Evolutionary conservation across 2,113 vertebrate genomes (phyloP), one percentile per base, ranked within the genome.

Genomic region (Sinocyclocheilus anophthalmus): DNA sequence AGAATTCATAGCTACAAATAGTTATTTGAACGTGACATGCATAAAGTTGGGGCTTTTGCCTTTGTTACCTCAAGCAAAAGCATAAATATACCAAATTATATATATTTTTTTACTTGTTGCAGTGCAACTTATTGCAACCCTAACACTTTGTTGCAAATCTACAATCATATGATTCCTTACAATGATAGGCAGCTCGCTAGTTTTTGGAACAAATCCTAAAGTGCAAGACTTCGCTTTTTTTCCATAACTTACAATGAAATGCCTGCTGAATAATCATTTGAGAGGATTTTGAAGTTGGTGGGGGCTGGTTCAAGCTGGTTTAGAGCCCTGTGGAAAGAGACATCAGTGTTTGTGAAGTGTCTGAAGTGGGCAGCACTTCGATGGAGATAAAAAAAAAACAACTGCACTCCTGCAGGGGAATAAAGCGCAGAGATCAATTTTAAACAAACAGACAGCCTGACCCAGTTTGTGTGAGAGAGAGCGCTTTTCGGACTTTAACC

Each of bases 281-380:
- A 50, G 73, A 55, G 72, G 42, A 76, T 48, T 50, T 48, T 76
- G 42, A 50, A 11, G n/a, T 55, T 55, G n/a, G 73, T 24, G 3
- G 24, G 76, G 50, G 76, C 24, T 77, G 24, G 14, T 55, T 77
- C 3, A 77, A 77, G 48, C 76, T 20, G 24, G 26, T 76, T 76
- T 26, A 76, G 22, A 76, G 73, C 22, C n/a, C n/a, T 30, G 73
- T 55, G 50, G 48, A 55, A 77, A 77, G 75, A 77, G 75, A 77
- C 75, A 77, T 76, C 75, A 76, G 75, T 50, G 24, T 50, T 76
- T 77, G 75, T 33, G 24, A 77, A 77, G 50, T 55, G 48, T 77
- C 73, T 76, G 73, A 76, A 76, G 73, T 50, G n/a, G 73, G 42
- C 42, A 76, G 73, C 42, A 26, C n/a, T 48, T 48, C 22, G 14